Evolutionary conservation across 2,797 vertebrate species (phyloP), one percentile per base, ranked within the genome.

Genomic region (Lagocephalus sceleratus): DNA sequence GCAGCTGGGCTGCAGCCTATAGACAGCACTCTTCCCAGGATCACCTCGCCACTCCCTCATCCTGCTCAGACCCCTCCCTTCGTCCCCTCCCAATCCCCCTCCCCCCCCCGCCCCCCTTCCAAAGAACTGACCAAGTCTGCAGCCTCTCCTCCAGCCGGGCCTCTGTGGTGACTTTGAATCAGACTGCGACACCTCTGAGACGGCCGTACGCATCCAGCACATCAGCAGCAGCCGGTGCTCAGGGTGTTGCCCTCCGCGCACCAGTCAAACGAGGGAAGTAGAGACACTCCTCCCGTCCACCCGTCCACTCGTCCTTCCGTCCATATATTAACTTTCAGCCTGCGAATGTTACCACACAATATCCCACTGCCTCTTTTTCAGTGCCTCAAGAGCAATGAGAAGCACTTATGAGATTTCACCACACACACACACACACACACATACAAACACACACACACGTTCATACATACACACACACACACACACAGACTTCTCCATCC

Each of bases 311-410:
- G n/a, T 50, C 51, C 26, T 7, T 51, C 48, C 20, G 20, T 22
- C 49, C 57, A 14, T 63, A 72, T 74, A 64, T 54, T 75, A 76
- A 78, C 70, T 83, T 80, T 78, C 78, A 87, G 85, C 87, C 84
- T 78, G 85, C 89, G 89, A 91, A 91, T 89, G 89, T 90, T 87
- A 78, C 84, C 84, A 79, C 83, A 82, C 78, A 85, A 87, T 88
- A 59, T 84, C 83, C 84, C 85, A 87, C 88, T 90, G 87, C 87
- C 89, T 89, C 87, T 72, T 86, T 84, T 81, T 85, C 76, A 81
- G 84, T 57, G 81, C 82, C 85, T 75, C 79, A 76, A 82, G 82
- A 87, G 83, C 68, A 78, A 80, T 78, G 76, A 78, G 73, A 84
- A 86, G 84, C 78, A 83, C 79, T 84, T 78, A 70, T 51, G 71